phyloP scores from a whole-genome alignment of 2,113 vertebrate species.

The Chascanopsetta lugubris region DNA sequence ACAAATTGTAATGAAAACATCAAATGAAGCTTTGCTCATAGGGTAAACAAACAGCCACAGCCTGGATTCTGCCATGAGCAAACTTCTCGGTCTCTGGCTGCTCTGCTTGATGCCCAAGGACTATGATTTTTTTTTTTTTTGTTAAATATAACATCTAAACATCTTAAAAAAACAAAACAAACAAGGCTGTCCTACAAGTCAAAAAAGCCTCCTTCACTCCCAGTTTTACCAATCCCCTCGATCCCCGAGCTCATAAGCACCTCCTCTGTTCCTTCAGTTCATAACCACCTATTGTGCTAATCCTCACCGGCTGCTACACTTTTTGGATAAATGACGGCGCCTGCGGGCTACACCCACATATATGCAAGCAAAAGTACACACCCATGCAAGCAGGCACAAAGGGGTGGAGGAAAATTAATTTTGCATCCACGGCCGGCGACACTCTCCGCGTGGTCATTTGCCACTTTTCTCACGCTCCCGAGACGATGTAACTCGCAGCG shows the following conservation, averaged over 20 bases:
- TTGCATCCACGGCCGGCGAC: background rate
- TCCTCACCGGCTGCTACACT: conserved; percentile 11
- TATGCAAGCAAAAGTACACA: conserved; percentile 22
- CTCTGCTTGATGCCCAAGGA: background rate
- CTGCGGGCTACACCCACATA: background rate
- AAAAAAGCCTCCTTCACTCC: background rate
- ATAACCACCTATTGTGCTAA: conserved; percentile 35
- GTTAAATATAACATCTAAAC: too few species aligned
- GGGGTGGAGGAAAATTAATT: background rate
- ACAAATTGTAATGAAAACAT: conserved; percentile 20
- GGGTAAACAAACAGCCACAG: conserved; percentile 20
- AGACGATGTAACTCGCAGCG: background rate
- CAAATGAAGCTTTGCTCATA: conserved; percentile 17
- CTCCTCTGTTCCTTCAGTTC: conserved; percentile 21
- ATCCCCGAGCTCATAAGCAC: conserved; percentile 33
- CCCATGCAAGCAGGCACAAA: background rate
- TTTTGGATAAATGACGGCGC: conserved; percentile 21
- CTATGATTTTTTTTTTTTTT: background rate
- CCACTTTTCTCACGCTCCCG: background rate
- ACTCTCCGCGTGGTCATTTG: background rate
- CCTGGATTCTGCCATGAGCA: background rate
- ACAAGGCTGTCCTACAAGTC: background rate
- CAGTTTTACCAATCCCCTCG: conserved; percentile 11
- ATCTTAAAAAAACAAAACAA: conserved; percentile 24
- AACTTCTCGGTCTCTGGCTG: background rate